Conservation (phyloP, 2,888 invertebrate species). For the Hirtodrosophila trivittata region DNA sequence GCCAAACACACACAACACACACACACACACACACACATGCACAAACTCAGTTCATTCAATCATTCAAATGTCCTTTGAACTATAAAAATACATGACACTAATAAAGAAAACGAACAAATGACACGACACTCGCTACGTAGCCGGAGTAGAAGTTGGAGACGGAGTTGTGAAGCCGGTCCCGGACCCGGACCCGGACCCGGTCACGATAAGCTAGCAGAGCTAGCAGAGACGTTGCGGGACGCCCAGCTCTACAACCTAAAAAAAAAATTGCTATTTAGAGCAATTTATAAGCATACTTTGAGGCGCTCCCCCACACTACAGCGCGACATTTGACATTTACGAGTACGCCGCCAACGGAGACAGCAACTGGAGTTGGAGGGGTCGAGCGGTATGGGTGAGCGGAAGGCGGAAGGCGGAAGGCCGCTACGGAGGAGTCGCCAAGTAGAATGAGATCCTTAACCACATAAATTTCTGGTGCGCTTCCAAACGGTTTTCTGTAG, state of each 20-base stretch:
- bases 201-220: slow-evolving; percentile 57
- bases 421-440: background rate
- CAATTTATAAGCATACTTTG: slow-evolving; percentile 79
- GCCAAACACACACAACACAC: slow-evolving; percentile 17
- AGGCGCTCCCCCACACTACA: slow-evolving; percentile 55
- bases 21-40: slow-evolving; percentile 9
- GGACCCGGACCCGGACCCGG: slow-evolving; percentile 24
- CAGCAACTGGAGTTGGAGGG: slow-evolving; percentile 11
- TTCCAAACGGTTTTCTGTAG: slow-evolving; percentile 56
- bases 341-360: slow-evolving; percentile 49
- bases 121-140: slow-evolving; percentile 68
- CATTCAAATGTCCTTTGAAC: slow-evolving; percentile 84
- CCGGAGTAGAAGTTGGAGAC: slow-evolving; percentile 1
- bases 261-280: slow-evolving; percentile 72
- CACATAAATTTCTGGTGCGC: slow-evolving; percentile 70
- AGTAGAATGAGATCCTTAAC: slow-evolving; percentile 36
- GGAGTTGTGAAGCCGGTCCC: background rate
- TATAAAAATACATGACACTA: slow-evolving; percentile 84
- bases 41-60: slow-evolving; percentile 79
- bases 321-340: slow-evolving; percentile 71
- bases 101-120: slow-evolving; percentile 82
- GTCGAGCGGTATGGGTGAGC: background rate
- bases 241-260: slow-evolving; percentile 15
- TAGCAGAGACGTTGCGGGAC: slow-evolving; percentile 46
- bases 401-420: background rate